These are phyloP conservation scores for Andrena trimmerana DNA, from an alignment of 2,888 invertebrate species.

Conservation along the genomic window DNA sequence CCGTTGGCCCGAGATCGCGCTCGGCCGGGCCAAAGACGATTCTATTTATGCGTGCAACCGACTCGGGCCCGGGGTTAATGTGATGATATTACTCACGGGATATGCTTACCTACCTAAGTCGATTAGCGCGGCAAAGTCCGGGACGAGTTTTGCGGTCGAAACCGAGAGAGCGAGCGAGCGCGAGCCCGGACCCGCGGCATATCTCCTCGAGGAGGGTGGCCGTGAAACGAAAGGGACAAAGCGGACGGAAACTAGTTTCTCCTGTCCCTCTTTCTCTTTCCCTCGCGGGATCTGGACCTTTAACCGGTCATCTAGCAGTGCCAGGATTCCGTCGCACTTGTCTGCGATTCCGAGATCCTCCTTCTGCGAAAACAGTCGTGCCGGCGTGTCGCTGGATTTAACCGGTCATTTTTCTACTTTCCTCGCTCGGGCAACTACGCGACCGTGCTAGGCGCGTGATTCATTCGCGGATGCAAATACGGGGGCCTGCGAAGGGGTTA, in stretches of 20 bases:
- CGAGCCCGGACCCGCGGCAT: conserved; percentile 48
- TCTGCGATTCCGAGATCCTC: conserved; percentile 20
- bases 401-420: conserved; percentile 21
- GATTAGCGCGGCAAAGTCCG: conserved; percentile 76
- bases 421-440: conserved; percentile 15
- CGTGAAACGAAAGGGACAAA: conserved; percentile 70
- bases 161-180: conserved; percentile 49
- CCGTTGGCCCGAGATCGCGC: conserved; percentile 73
- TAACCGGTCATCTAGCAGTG: conserved; percentile 63
- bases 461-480: conserved; percentile 9
- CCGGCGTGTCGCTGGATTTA: not conserved
- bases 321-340: conserved; percentile 55
- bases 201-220: conserved; percentile 68
- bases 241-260: conserved; percentile 71
- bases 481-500: not conserved
- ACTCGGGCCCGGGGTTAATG: conserved; percentile 77
- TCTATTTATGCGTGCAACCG: conserved; percentile 80
- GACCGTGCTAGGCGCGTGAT: not conserved
- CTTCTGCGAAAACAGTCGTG: conserved; percentile 11
- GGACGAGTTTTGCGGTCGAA: conserved; percentile 78
- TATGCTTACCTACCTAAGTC: conserved; percentile 77
- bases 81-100: conserved; percentile 80
- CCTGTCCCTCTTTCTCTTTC: conserved; percentile 37
- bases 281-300: conserved; percentile 59
- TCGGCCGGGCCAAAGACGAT: conserved; percentile 76